These are phyloP conservation scores for Alligator mississippiensis DNA, from an alignment of 2,113 vertebrate genomes.

Conservation along the genomic window DNA sequence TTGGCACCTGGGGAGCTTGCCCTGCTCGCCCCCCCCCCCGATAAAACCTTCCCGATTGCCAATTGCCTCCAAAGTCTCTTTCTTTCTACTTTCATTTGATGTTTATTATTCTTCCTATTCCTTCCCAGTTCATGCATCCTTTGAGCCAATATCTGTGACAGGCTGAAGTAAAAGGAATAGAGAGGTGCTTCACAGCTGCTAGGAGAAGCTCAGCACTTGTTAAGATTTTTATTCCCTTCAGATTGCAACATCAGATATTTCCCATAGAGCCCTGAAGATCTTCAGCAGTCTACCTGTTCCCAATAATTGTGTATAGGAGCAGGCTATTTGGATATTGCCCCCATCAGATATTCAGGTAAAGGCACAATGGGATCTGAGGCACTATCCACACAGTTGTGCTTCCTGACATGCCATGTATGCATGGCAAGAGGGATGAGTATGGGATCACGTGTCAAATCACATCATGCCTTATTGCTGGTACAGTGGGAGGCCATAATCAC, in stretches of 20 bases:
- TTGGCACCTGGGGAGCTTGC: no score
- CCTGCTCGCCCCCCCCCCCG: no score
- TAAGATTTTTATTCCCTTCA: not conserved
- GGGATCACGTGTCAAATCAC: no score
- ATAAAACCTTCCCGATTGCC: no score
- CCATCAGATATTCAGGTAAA: no score
- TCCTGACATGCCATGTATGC: no score
- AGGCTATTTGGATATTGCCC: not conserved
- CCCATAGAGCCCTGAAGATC: not conserved
- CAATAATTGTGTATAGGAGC: not conserved
- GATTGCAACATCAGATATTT: not conserved
- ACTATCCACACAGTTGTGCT: no score
- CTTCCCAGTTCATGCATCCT: not conserved
- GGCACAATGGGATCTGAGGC: no score
- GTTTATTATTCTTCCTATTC: not conserved
- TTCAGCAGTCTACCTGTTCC: not conserved
- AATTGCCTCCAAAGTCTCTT: not conserved
- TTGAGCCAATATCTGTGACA: not conserved
- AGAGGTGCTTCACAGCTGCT: not conserved
- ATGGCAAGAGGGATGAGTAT: no score
- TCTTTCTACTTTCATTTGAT: not conserved
- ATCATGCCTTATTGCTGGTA: no score
- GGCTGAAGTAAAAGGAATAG: not conserved
- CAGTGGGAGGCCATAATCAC: no score
- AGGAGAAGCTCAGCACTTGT: not conserved